phyloP scores from a whole-genome alignment of 2,797 vertebrate genomes.

The Sciaenops ocellatus region DNA sequence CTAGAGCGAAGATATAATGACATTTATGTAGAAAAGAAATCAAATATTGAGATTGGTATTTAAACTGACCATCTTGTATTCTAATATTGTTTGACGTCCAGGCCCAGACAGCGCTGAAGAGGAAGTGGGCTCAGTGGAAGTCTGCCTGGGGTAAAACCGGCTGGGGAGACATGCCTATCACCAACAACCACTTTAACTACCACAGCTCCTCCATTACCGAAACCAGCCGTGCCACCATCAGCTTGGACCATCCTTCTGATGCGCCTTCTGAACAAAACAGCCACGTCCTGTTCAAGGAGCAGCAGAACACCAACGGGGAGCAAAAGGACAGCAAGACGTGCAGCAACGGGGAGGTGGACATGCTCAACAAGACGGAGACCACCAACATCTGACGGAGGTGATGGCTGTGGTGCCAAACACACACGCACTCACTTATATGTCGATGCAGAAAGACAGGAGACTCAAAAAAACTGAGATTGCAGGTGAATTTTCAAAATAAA shows the following conservation, averaged over 20 bases:
- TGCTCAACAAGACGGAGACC: conserved; percentile 54
- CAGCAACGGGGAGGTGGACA: conserved; percentile 54
- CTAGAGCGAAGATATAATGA: background rate
- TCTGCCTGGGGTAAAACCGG: conserved; percentile 73
- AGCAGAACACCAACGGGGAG: conserved; percentile 56
- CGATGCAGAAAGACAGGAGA: background rate
- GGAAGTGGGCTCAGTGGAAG: conserved; percentile 81
- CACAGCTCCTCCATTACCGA: conserved; percentile 84
- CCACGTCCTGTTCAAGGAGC: conserved; percentile 1
- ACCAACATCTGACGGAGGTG: conserved; percentile 68
- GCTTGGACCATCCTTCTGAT: conserved; percentile 42
- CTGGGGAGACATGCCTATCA: conserved; percentile 64
- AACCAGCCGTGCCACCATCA: conserved; percentile 75
- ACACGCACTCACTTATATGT: background rate
- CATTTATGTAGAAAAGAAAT: too few species aligned
- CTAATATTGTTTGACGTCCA: conserved; percentile 56
- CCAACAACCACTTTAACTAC: conserved; percentile 77
- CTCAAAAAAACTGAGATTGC: background rate
- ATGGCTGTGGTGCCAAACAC: conserved; percentile 2
- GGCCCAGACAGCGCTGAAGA: conserved; percentile 83
- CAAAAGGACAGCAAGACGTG: conserved; percentile 58
- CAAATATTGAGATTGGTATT: background rate
- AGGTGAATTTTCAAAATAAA: conserved; percentile 33
- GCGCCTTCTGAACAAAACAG: background rate
- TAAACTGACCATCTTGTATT: background rate